Base-by-base conservation (phyloP, 2,888 invertebrate species). In the Aphodius sticticus region DNA sequence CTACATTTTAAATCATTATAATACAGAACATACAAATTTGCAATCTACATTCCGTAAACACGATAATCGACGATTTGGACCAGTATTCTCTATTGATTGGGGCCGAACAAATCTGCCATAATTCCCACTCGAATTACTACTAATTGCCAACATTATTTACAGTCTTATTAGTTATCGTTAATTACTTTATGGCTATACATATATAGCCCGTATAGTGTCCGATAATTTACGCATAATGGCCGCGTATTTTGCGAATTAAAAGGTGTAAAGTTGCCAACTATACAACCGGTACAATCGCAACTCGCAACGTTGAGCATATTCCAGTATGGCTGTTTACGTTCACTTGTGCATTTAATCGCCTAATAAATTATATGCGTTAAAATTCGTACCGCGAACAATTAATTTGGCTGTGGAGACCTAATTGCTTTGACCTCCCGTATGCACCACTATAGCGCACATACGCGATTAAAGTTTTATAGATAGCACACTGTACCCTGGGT, bases 291-390 rank as follows among this genome's bases (percentile, higher is more conserved):
- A 12, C 53, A 53, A 53, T 53, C 53, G 9, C 53, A 53, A 53
- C 7, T 53, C 53, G 9, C 53, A 53, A 53, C 7, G 53, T 12
- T 9, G 53, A 53, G 12, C 53, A 53, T 53, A 53, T 53, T 9
- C 53, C 53, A 53, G 53, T 53, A 26, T 26, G 3, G 26, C 26
- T 26, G 26, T 26, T 26, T 53, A 53, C 53, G 12, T 53, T 26
- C 26, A 26, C 26, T 26, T 53, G 53, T 53, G 53, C 53, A 53
- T 53, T 53, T 53, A 53, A 53, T 53, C 53, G 53, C 53, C 53
- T 53, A 53, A 53, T 53, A 53, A 53, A 53, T 53, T 53, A 53
- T 53, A 53, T 53, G 53, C 53, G 53, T 53, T 53, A 53, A 53
- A 53, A 9, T 53, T 53, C 53, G 53, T 53, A 53, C 53, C 1